phyloP scores from a whole-genome alignment of 2,113 vertebrate species.

The Piprites chloris region DNA sequence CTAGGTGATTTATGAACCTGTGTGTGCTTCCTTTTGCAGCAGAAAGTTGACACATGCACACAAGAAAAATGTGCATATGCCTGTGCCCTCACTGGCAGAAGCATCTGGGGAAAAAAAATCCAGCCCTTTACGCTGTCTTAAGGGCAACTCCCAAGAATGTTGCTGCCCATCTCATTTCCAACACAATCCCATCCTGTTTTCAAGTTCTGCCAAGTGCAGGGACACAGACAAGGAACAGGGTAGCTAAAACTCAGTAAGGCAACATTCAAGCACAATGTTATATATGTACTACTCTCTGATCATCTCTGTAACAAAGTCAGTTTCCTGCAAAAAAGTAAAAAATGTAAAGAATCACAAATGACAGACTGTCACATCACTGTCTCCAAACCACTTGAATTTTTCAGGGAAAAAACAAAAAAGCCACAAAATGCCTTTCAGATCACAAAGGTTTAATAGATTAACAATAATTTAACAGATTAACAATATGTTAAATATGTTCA shows the following conservation, averaged over 20 bases:
- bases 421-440: not conserved
- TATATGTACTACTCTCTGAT: not conserved
- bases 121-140: not conserved
- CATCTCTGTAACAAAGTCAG: not conserved
- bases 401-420: not conserved
- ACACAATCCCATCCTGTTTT: not conserved
- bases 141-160: not conserved
- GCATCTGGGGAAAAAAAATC: not conserved
- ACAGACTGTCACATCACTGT: not conserved
- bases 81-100: not conserved
- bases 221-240: not conserved
- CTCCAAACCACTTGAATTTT: not conserved
- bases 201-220: not conserved
- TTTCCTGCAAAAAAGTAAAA: not conserved
- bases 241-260: not conserved
- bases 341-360: not conserved
- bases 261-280: not conserved
- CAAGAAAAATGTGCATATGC: not conserved
- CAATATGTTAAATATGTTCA: too few relatives aligned
- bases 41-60: not conserved
- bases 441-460: not conserved
- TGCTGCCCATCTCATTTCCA: not conserved
- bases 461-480: not conserved
- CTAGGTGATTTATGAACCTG: not conserved
- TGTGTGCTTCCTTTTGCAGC: not conserved